Percentiles rank a stretch among this genome's conserved stretches.
phyloP scores from a whole-genome alignment of 2,888 invertebrate genomes.

The Blera fallax region DNA sequence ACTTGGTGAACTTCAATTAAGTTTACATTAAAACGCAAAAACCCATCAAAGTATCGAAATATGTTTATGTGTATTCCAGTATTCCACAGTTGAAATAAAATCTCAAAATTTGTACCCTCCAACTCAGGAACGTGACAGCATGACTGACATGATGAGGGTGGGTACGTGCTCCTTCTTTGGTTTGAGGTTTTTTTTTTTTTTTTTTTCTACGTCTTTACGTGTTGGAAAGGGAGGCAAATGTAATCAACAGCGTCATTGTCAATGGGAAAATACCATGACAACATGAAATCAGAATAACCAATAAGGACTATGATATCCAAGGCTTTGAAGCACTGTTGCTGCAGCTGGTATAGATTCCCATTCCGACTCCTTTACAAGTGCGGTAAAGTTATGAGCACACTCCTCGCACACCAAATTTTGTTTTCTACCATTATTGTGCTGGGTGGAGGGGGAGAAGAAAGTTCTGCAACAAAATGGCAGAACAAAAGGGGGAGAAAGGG shows the following conservation, averaged over 20 bases:
- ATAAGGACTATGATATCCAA: slow-evolving; percentile 25
- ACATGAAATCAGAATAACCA: slow-evolving; percentile 52
- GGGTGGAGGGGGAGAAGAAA: background rate
- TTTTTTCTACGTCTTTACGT: background rate
- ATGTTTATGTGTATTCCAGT: background rate
- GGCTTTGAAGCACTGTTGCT: slow-evolving; percentile 9
- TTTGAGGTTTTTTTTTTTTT: background rate
- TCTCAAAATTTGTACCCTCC: slow-evolving; percentile 11
- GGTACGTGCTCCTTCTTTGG: slow-evolving; percentile 16
- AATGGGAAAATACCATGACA: slow-evolving; percentile 48
- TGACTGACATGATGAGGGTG: slow-evolving; percentile 36
- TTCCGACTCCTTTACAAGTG: background rate
- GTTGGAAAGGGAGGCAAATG: slow-evolving; percentile 27
- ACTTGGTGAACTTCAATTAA: slow-evolving; percentile 69
- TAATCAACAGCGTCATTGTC: slow-evolving; percentile 68
- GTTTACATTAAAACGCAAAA: slow-evolving; percentile 70
- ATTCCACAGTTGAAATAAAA: slow-evolving; percentile 53
- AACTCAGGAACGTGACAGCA: slow-evolving; percentile 54
- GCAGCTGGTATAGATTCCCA: slow-evolving; percentile 42
- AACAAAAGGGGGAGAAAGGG: background rate
- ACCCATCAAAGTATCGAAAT: slow-evolving; percentile 72
- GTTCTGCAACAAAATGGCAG: background rate
- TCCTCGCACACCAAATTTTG: background rate
- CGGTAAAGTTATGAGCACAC: slow-evolving; percentile 30
- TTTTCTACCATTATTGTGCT: background rate